Percentiles rank a stretch among this genome's conserved stretches.
Conservation (phyloP, 1,140 invertebrate genomes). For the Hylyphantes graminicola region DNA sequence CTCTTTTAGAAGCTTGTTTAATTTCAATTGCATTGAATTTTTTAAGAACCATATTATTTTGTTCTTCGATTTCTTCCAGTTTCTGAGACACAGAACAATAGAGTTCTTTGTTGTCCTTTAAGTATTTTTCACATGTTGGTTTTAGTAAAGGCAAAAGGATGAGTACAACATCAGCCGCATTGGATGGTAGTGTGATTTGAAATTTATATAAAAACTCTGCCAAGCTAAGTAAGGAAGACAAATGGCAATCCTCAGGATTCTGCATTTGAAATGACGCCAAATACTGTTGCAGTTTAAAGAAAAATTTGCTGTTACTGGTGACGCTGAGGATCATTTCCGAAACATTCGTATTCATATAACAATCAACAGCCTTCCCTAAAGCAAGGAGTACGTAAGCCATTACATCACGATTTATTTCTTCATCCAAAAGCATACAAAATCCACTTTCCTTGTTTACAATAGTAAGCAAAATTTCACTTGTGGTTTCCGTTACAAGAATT, state of each 20-base stretch:
- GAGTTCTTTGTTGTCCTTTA: not conserved
- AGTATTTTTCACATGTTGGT: slow-evolving; percentile 6
- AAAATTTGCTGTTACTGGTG: not conserved
- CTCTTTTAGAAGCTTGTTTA: slow-evolving; percentile 10
- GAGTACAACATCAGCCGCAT: slow-evolving; percentile 14
- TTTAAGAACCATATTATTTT: slow-evolving; percentile 3
- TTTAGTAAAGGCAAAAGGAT: slow-evolving; percentile 19
- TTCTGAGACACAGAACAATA: not conserved
- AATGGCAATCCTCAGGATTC: slow-evolving; percentile 3
- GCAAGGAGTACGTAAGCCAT: slow-evolving; percentile 7
- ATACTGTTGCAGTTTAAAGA: not conserved
- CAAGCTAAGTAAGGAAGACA: slow-evolving; percentile 19
- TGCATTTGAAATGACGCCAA: slow-evolving; percentile 19
- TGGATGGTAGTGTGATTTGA: not conserved
- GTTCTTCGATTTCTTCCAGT: slow-evolving; percentile 10
- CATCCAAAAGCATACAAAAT: not conserved
- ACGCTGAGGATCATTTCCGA: not conserved
- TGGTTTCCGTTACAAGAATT: not conserved
- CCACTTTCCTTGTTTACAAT: slow-evolving; percentile 17
- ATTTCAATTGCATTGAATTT: not conserved
- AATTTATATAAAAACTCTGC: slow-evolving; percentile 33
- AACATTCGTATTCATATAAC: not conserved
- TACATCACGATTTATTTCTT: slow-evolving; percentile 7
- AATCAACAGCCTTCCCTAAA: slow-evolving; percentile 5
- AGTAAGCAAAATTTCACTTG: slow-evolving; percentile 34